Evolutionary conservation across 2,797 vertebrate species (phyloP).

Genomic region (Rousettus madagascariensis): DNA sequence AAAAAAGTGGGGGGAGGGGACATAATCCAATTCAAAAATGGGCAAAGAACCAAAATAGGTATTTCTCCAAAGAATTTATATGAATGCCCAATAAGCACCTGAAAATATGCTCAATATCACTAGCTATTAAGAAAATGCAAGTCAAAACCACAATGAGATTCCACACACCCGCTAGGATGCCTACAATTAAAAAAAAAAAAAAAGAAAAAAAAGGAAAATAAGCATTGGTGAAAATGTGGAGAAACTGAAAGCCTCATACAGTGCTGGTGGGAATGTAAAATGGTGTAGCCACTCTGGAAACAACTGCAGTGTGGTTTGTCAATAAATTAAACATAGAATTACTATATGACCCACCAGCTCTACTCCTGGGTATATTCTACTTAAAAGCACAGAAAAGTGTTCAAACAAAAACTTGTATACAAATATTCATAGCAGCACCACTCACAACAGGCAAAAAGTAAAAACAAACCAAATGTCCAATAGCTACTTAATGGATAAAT

Average conservation of each 20-base stretch:
- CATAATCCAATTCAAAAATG: neutral
- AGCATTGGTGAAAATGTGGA: neutral
- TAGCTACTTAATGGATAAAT: neutral
- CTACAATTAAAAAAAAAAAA: neutral
- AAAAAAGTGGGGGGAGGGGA: too few species aligned
- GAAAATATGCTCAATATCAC: too few species aligned
- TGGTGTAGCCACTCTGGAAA: neutral
- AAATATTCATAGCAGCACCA: neutral
- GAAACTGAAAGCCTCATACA: neutral
- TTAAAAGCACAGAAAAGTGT: neutral
- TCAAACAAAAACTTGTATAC: neutral
- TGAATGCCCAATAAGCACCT: too few species aligned
- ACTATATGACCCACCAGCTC: neutral
- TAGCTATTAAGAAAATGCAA: too few species aligned
- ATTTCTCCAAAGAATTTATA: neutral
- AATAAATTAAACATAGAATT: neutral
- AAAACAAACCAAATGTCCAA: neutral
- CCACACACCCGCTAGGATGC: neutral
- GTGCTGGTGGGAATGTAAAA: neutral
- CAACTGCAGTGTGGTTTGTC: neutral
- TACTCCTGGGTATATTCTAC: neutral
- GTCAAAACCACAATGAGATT: neutral
- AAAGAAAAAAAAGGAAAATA: neutral
- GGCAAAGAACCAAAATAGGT: neutral
- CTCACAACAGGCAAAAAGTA: neutral